Percentiles rank a stretch among this genome's conserved stretches.
Conservation (phyloP, 2,888 invertebrate species). For the Drosophila neonasuta region DNA sequence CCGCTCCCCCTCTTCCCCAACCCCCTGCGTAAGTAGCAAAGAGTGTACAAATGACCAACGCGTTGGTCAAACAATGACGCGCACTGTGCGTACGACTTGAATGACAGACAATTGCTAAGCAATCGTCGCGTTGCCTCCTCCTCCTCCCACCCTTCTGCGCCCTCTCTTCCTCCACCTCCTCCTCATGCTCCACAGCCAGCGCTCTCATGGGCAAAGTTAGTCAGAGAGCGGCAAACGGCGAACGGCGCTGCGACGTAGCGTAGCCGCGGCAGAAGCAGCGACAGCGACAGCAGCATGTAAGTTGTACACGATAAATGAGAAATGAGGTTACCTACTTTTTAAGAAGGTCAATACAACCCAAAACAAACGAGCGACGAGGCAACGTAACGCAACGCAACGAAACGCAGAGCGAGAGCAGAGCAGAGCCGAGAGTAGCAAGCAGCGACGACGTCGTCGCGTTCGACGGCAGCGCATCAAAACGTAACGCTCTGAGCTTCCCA, state of each 20-base stretch:
- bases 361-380: slow-evolving; percentile 78
- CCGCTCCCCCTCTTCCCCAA: background rate
- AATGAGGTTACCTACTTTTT: slow-evolving; percentile 82
- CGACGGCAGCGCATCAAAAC: slow-evolving; percentile 31
- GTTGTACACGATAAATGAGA: slow-evolving; percentile 80
- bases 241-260: slow-evolving; percentile 24
- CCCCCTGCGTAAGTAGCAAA: background rate
- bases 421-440: slow-evolving; percentile 21
- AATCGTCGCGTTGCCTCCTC: slow-evolving; percentile 19
- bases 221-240: slow-evolving; percentile 25
- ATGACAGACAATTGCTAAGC: slow-evolving; percentile 55
- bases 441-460: slow-evolving; percentile 11
- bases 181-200: background rate
- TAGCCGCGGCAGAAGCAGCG: slow-evolving; percentile 20
- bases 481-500: slow-evolving; percentile 38
- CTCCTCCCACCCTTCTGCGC: background rate
- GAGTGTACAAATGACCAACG: slow-evolving; percentile 28
- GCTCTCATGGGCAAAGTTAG: slow-evolving; percentile 24
- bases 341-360: slow-evolving; percentile 81
- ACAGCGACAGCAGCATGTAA: slow-evolving; percentile 65
- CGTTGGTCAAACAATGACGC: slow-evolving; percentile 58
- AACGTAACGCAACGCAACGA: slow-evolving; percentile 54
- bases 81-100: slow-evolving; percentile 47
- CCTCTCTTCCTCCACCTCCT: background rate
- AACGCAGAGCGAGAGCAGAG: slow-evolving; percentile 35